Evolutionary conservation across 2,797 vertebrate species (phyloP), one percentile per base, ranked within the genome.

Genomic region (Hydrophis major): DNA sequence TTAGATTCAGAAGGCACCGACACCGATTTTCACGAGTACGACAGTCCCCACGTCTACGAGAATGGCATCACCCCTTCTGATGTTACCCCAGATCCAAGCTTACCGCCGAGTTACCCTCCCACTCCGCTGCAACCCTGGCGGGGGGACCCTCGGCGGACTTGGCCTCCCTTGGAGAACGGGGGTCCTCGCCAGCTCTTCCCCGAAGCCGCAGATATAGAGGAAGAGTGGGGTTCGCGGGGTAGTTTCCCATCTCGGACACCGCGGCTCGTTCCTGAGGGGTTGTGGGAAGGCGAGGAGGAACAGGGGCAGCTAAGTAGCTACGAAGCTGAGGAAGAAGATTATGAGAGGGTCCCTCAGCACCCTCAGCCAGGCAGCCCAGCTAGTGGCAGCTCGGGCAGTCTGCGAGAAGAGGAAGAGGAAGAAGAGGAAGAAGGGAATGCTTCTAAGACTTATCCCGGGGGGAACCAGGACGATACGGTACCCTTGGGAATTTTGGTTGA

Each of bases 61-160:
- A 97, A 97, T 1, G 97, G 97, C 94, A 96, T 97, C 93, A 97
- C 97, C 37, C 97, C 97, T 18, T 97, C 97, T 10, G 97, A 97
- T 47, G 96, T 96, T 83, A 97, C 97, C 90, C 97, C 97, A 0
- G 97, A 97, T 90, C 94, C 95, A 4, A 96, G 95, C 88, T 87
- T 96, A 50, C 96, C 97, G n/a, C 97, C 97, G 37, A 97, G 97
- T 93, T 97, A 97, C 88, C 97, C 97, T 59, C 96, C 95, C 37
- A 97, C 97, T 13, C 96, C 96, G 20, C 96, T 91, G 91, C 97
- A 96, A 88, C 95, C 95, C 90, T 97, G 96, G 97, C 86, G 93
- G 42, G 93, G 89, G 69, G 95, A 94, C 93, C 94, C 92, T 93
- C 96, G 87, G 89, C 96, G 94, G 95, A 95, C 92, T 92, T 92